Base-by-base conservation (phyloP, 2,797 vertebrate genomes). In the Xiphophorus birchmanni region DNA sequence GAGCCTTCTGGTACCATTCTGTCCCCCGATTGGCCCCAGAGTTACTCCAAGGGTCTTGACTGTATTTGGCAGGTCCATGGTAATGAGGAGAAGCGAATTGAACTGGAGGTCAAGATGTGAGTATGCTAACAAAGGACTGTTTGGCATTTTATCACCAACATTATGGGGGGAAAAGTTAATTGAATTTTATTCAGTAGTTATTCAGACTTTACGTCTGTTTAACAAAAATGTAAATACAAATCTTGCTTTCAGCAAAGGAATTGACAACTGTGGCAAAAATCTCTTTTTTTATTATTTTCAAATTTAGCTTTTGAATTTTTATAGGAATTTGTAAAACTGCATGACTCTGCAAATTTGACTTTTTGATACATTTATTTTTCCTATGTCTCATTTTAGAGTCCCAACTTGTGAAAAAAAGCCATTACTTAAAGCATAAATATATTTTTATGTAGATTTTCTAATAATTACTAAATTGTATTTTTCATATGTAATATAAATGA, bases 11-110 rank as follows among this genome's bases (percentile, higher is more conserved):
- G 97, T 12, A 97, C 98, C 23, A 96, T 98, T 80, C 96, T 98
- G 82, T 98, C 97, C 87, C 97, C 97, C 5, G 97, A 98, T 86
- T 98, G 97, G 97, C 97, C 97, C 45, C 97, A 97, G 93, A 97
- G 97, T 90, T 98, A 98, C 79, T 96, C 96, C 81, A 97, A 97
- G 37, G 97, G 97, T 17, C 96, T 96, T 52, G 97, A 98, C 92
- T 98, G 97, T 37, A 95, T 98, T 35, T 98, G 97, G 97, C 96
- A 97, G 87, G 97, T 98, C 84, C 97, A 96, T 1, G 97, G 97
- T 23, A 97, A 96, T 37, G 97, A 98, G 83, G 97, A 98, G 93
- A 97, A 97, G 87, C 95, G 96, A 77, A 96, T 98, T 42, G 96
- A 98, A 81, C 95, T 98, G 80, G 97, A 98, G 78, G 94, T 98